Evolutionary conservation across 2,113 vertebrate species (phyloP).

Genomic region (Nesoenas mayeri): DNA sequence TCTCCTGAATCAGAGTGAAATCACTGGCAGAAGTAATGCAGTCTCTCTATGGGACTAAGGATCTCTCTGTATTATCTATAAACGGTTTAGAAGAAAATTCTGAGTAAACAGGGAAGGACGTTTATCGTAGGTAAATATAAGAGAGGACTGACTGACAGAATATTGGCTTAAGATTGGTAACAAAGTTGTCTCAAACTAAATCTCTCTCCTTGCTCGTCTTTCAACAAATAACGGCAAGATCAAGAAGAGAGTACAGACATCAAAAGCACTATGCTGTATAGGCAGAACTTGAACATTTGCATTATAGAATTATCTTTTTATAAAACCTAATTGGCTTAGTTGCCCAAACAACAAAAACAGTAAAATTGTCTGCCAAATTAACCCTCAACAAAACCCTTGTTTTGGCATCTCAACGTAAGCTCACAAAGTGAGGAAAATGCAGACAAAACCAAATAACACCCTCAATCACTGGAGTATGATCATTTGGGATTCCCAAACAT

Average conservation of each 20-base stretch:
- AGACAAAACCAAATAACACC: not conserved
- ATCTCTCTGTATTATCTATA: not conserved
- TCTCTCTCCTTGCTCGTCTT: not conserved
- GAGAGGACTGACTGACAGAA: not conserved
- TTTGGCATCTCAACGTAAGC: not conserved
- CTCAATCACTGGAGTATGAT: not conserved
- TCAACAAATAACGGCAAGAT: not conserved
- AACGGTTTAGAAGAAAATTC: not conserved
- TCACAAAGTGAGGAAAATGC: not conserved
- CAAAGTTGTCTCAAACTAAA: not conserved
- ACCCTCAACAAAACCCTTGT: not conserved
- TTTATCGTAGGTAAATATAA: not conserved
- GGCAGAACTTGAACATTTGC: not conserved
- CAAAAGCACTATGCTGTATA: not conserved
- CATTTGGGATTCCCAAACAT: not conserved
- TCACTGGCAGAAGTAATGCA: not conserved
- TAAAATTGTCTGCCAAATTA: not conserved
- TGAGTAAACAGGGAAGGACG: not conserved
- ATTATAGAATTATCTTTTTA: not conserved
- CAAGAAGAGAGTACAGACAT: not conserved
- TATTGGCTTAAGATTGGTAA: not conserved
- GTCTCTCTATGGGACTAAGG: not conserved
- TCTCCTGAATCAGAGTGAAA: not conserved
- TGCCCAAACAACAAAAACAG: not conserved
- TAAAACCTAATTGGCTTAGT: not conserved